Base-by-base conservation (phyloP, 2,888 invertebrate species). In the Pseudolycoriella hygida region DNA sequence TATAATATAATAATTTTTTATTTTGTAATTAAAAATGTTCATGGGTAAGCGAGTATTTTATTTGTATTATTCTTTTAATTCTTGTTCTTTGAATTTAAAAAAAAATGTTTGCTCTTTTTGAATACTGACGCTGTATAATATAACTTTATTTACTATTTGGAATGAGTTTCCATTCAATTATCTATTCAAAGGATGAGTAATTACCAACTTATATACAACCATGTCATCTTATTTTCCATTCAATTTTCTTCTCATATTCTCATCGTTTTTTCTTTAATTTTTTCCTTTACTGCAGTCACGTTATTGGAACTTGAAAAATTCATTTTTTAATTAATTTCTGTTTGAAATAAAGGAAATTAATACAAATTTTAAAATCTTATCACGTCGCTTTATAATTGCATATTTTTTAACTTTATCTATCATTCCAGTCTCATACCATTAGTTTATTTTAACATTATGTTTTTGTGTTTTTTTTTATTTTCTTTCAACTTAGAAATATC, bases 361-460 rank as follows among this genome's bases (percentile, higher is more conserved):
- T 25, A 25, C 11, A 34, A 34, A 34, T 34, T 34, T 34, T 41
- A 19, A n/a, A 12, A 12, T 19, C 14, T 41, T 41, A 41, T 41
- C 41, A 41, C 41, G 17, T 41, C 30, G n/a, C 39, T 12, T 41
- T 19, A 25, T 30, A 41, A 41, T 41, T 41, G 41, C 41, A 41
- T 41, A 19, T 17, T 39, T 17, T 39, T 17, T 17, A 10, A 39
- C 17, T 39, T 41, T 41, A 40, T 19, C 40, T 40, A 40, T 41
- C 41, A 41, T 41, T 17, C 41, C 41, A 41, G 41, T 41, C 41
- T 41, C 41, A 41, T 41, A 41, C 41, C 41, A 20, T 41, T 25
- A 17, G 15, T 39, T 3, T 39, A 15, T 39, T 39, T 39, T 17
- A 10, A 15, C 17, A 11, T 39, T 14, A 15, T 39, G 5, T 17